Base-by-base conservation (phyloP, 2,888 invertebrate species). In the Cheilosia scutellata region DNA sequence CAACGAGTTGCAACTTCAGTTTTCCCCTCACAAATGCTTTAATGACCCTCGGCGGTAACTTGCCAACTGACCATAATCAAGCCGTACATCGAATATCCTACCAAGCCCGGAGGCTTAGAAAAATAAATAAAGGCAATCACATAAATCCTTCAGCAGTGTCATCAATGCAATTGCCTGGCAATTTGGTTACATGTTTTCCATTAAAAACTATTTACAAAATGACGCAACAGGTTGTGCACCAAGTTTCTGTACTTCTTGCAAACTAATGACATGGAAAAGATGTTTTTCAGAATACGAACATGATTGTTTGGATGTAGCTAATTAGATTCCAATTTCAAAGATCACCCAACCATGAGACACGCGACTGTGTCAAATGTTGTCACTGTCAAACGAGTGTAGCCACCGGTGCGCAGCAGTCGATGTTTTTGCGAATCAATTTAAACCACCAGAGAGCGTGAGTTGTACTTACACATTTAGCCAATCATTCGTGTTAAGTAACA, bases 131-230 rank as follows among this genome's bases (percentile, higher is more conserved):
- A 78, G 65, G 74, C 78, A 83, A 83, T 79, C 79, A 83, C 78
- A 83, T 79, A 83, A 83, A 83, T 83, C 74, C 58, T 74, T 83
- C 83, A 78, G 51, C 62, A 65, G 68, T 78, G 83, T 83, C 83
- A 78, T 83, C 78, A 37, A 33, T 65, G 72, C 40, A 68, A 83
- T 77, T 82, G 72, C 68, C 55, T 70, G 16, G 60, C 77, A 77
- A 82, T 82, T 66, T 16, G 55, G n/a, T 53, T 70, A 70, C 68
- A 83, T 51, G 27, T 70, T 74, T 74, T 75, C 70, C 44, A 83
- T 78, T 78, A 68, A 57, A 82, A 75, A 33, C 49, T 20, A 33
- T 55, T 76, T 44, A 7, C 57, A 57, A 58, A 51, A 51, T 37
- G 51, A 16, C 62, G n/a, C 78, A 74, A 63, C 74, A 63, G 63